phyloP scores from a whole-genome alignment of 2,113 vertebrate genomes.

The Nipponia nippon region DNA sequence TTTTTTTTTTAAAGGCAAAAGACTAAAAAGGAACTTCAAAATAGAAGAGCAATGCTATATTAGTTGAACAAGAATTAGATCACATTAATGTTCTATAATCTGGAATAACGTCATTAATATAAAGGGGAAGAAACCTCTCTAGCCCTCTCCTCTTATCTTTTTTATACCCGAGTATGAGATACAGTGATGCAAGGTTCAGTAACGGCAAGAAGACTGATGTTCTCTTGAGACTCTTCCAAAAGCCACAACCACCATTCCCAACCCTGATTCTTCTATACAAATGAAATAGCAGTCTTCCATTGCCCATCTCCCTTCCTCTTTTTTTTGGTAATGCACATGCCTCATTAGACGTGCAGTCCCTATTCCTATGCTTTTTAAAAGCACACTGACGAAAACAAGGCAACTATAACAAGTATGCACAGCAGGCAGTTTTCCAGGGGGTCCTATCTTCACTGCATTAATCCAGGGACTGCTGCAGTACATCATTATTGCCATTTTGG shows the following conservation, averaged over 20 bases:
- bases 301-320: not conserved
- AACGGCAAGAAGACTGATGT: not conserved
- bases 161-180: not conserved
- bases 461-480: not conserved
- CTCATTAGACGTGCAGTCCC: not conserved
- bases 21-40: not conserved
- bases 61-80: not conserved
- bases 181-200: not conserved
- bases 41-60: not conserved
- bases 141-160: not conserved
- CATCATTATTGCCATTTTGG: not conserved
- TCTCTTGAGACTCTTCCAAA: not conserved
- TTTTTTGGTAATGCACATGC: not conserved
- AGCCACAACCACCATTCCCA: not conserved
- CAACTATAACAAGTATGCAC: not conserved
- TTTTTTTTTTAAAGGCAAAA: not conserved
- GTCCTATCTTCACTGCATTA: not conserved
- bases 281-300: not conserved
- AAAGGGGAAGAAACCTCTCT: not conserved
- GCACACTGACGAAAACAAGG: not conserved
- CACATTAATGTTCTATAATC: not conserved
- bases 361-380: not conserved
- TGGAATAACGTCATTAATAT: not conserved
- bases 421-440: not conserved
- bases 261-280: not conserved